phyloP scores from a whole-genome alignment of 2,797 vertebrate species.

The Erithacus rubecula region DNA sequence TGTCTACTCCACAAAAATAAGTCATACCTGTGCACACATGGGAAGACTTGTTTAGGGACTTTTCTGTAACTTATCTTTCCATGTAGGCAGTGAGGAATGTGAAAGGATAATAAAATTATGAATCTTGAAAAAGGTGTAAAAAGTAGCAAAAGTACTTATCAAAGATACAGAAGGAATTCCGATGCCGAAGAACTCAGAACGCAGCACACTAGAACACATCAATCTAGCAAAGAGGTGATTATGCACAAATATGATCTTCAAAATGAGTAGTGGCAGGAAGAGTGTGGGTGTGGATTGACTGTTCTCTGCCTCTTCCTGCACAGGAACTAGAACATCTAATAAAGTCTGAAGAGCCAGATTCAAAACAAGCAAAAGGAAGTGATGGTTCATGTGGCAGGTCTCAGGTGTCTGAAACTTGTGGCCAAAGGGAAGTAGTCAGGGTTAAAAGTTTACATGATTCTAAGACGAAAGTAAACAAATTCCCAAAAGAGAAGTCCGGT shows the following conservation, averaged over 20 bases:
- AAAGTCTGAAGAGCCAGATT: neutral
- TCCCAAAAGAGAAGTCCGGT: neutral
- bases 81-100: neutral
- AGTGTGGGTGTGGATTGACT: neutral
- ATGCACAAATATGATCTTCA: neutral
- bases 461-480: neutral
- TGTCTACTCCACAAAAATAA: neutral
- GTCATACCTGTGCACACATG: neutral
- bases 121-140: neutral
- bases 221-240: neutral
- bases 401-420: neutral
- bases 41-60: neutral
- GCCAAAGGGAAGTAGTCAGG: neutral
- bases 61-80: neutral
- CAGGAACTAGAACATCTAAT: neutral
- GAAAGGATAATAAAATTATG: neutral
- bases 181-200: neutral
- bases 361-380: conserved; percentile 15
- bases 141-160: neutral
- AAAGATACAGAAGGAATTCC: neutral
- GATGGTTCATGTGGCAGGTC: neutral
- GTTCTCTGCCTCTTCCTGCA: neutral
- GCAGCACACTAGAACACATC: neutral
- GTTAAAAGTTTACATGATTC: neutral
- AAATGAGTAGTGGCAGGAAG: neutral